phyloP scores from a whole-genome alignment of 2,113 vertebrate genomes.

The Rallus limicola region DNA sequence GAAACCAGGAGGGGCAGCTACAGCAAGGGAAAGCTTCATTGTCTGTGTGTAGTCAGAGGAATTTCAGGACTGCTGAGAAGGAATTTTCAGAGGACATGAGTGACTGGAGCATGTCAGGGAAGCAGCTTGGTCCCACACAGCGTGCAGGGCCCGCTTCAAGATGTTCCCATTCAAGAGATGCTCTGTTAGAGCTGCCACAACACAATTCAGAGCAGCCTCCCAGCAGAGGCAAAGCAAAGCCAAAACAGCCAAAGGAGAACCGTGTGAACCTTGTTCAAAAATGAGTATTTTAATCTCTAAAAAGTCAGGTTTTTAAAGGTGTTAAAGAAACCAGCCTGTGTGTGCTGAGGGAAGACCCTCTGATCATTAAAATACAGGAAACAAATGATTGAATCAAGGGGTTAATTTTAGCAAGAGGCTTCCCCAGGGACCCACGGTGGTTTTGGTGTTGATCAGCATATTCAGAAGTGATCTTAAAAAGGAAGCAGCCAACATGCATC shows the following conservation, averaged over 20 bases:
- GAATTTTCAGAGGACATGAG: not conserved
- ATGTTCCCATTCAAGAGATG: not conserved
- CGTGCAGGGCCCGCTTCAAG: not conserved
- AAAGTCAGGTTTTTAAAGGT: not conserved
- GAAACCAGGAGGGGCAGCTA: not conserved
- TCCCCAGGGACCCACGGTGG: not conserved
- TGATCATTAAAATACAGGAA: not conserved
- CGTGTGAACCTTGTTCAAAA: not conserved
- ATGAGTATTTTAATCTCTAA: not conserved
- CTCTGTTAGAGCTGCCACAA: not conserved
- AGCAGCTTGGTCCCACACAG: conserved; percentile 33
- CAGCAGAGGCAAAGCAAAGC: not conserved
- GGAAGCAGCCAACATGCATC: not conserved
- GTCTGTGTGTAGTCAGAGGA: not conserved
- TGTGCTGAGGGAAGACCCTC: not conserved
- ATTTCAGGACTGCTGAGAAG: not conserved
- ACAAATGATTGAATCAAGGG: not conserved
- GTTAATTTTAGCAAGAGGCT: not conserved
- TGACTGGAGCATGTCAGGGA: not conserved
- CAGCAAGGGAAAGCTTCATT: not conserved
- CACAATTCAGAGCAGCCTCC: not conserved
- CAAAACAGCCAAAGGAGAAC: not conserved
- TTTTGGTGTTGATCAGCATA: not conserved
- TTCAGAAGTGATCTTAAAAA: not conserved
- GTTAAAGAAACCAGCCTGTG: not conserved